phyloP scores from a whole-genome alignment of 2,113 vertebrate genomes.

The Phalacrocorax brasilianus region DNA sequence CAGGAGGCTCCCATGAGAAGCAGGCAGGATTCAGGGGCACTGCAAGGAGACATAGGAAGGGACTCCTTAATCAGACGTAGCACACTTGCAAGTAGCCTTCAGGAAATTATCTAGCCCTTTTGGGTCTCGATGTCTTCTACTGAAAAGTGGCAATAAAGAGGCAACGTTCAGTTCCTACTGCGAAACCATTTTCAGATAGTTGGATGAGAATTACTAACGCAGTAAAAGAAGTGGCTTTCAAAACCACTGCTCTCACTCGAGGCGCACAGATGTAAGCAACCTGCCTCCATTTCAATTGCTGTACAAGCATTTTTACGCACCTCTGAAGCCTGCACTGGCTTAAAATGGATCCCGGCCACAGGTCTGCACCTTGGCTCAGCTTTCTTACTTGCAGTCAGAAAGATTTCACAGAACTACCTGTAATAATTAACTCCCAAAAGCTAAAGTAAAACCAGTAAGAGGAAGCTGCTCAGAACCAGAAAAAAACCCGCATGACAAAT shows the following conservation, averaged over 20 bases:
- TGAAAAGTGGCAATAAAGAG: not conserved
- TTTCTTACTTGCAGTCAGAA: not conserved
- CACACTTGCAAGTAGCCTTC: not conserved
- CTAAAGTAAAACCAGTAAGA: not conserved
- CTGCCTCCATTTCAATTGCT: not conserved
- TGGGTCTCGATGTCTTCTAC: not conserved
- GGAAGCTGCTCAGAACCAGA: not conserved
- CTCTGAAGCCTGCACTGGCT: not conserved
- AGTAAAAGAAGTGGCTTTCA: not conserved
- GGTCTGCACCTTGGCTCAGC: not conserved
- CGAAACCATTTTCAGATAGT: fast-evolving
- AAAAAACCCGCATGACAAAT: not conserved
- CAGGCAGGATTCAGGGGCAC: not conserved
- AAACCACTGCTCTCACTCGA: not conserved
- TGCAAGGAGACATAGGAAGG: too few relatives aligned
- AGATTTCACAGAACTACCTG: not conserved
- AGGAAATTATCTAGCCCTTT: not conserved
- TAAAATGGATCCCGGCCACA: not conserved
- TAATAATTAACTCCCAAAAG: slow-evolving; percentile 12
- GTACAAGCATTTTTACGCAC: not conserved
- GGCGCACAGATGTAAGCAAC: not conserved
- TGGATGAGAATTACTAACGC: not conserved
- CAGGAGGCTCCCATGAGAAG: not conserved
- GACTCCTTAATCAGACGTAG: not conserved
- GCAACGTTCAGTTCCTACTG: fast-evolving